Evolutionary conservation across 2,113 vertebrate species (phyloP).

Genomic region (Saguinus imperator): DNA sequence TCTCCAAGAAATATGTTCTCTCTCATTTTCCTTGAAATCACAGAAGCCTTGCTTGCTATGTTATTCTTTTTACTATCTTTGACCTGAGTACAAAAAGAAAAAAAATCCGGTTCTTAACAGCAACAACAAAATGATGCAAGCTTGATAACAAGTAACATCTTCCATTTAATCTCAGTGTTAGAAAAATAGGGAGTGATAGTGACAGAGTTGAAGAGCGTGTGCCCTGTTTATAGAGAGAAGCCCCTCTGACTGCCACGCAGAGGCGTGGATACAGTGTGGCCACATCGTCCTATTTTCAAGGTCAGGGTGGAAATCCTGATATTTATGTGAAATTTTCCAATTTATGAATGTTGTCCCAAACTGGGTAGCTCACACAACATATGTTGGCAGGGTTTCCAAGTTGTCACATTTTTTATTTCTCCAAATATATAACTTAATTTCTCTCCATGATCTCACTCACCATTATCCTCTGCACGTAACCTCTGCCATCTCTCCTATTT

Average conservation of each 20-base stretch:
- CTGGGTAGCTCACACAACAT: not conserved
- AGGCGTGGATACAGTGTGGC: rapidly evolving
- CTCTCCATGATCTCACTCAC: not conserved
- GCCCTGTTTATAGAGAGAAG: not conserved
- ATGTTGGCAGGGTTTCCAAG: not conserved
- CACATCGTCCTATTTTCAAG: not conserved
- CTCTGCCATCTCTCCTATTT: not conserved
- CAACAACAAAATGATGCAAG: not conserved
- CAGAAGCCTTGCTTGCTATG: not conserved
- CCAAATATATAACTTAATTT: not conserved
- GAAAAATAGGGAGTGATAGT: not conserved
- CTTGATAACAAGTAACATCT: not conserved
- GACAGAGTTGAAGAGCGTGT: not conserved
- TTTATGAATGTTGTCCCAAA: not conserved
- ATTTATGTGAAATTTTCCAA: not conserved
- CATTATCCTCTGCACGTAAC: not conserved
- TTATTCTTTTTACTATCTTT: not conserved
- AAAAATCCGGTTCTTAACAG: not conserved
- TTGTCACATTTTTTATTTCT: not conserved
- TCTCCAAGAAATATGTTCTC: not conserved
- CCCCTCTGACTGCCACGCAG: not conserved
- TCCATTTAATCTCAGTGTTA: not conserved
- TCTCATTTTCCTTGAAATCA: constrained; percentile 25
- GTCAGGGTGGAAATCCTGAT: not conserved
- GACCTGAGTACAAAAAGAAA: not conserved